Percentiles rank a stretch among this genome's conserved stretches.
Evolutionary conservation across 2,797 vertebrate species (phyloP).

Genomic region (Manis pentadactyla): DNA sequence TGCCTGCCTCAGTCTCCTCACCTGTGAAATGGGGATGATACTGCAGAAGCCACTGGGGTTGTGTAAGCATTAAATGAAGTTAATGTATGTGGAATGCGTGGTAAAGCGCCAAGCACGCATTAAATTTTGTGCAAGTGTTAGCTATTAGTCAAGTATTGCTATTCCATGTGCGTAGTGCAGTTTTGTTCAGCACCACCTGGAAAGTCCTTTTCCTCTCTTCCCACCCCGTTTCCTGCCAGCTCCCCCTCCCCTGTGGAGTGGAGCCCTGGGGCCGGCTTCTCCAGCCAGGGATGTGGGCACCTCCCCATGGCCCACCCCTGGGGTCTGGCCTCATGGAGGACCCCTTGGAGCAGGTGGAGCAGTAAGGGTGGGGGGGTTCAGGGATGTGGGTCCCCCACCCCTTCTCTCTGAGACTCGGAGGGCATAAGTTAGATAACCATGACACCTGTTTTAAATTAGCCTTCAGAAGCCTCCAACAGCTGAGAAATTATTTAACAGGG

Average conservation of each 20-base stretch:
- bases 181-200: neutral
- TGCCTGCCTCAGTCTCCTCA: neutral
- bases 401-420: constrained; percentile 58
- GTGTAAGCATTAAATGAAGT: neutral
- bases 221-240: neutral
- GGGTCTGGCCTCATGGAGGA: neutral
- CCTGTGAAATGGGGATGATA: neutral
- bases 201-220: neutral
- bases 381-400: neutral
- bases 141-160: neutral
- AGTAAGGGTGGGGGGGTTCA: accelerated
- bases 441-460: constrained; percentile 80
- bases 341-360: accelerated
- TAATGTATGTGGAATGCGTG: neutral
- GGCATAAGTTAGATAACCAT: constrained; percentile 72
- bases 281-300: accelerated
- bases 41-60: neutral
- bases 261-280: neutral
- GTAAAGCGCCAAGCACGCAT: accelerated
- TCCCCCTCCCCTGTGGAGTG: neutral
- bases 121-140: neutral
- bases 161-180: accelerated
- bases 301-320: neutral
- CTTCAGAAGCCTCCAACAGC: constrained; percentile 76
- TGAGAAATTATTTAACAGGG: constrained; percentile 79